phyloP scores from a whole-genome alignment of 2,888 invertebrate genomes.

The Lasioglossum vierecki region DNA sequence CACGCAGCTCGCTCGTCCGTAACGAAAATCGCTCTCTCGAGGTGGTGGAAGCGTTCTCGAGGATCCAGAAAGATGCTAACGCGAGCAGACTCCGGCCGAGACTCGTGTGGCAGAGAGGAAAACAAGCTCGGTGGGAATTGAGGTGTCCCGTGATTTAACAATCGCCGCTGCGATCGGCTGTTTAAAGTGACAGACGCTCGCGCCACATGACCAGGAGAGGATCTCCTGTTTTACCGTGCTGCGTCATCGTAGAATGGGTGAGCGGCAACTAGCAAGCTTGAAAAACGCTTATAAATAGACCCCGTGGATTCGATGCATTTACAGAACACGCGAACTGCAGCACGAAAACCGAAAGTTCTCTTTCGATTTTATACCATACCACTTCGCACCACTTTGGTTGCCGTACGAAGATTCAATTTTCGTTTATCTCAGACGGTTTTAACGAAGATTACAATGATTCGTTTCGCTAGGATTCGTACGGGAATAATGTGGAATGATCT shows the following conservation, averaged over 20 bases:
- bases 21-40: background rate
- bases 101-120: slow-evolving; percentile 37
- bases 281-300: slow-evolving; percentile 29
- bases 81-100: background rate
- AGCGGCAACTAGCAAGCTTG: slow-evolving; percentile 36
- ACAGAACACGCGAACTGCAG: background rate
- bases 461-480: background rate
- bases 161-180: slow-evolving; percentile 15
- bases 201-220: slow-evolving; percentile 61
- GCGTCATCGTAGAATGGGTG: slow-evolving; percentile 69
- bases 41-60: background rate
- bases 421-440: background rate
- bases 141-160: slow-evolving; percentile 31
- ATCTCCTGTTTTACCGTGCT: slow-evolving; percentile 44
- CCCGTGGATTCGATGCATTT: background rate
- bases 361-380: background rate
- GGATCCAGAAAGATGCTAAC: slow-evolving; percentile 42
- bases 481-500: background rate
- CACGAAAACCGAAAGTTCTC: background rate
- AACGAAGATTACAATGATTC: background rate
- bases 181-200: slow-evolving; percentile 43
- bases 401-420: background rate
- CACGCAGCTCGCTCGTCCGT: background rate
- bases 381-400: background rate
- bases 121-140: slow-evolving; percentile 23